These are phyloP conservation scores for Dascyllus trimaculatus DNA, from an alignment of 2,113 vertebrate genomes.

Conservation along the genomic window DNA sequence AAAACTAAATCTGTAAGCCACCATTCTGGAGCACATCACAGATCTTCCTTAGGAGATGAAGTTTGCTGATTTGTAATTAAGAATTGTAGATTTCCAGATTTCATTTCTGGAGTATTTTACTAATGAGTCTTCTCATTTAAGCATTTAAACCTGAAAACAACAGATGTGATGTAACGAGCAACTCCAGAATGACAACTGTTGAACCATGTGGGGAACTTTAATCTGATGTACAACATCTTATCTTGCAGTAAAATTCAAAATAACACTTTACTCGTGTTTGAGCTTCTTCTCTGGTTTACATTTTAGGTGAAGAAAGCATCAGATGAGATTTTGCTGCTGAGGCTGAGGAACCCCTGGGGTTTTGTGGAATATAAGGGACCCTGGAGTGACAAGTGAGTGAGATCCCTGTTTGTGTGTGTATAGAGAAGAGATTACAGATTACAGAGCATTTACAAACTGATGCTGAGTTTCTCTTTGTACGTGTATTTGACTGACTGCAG, in stretches of 20 bases:
- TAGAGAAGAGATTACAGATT: neutral
- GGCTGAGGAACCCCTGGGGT: slow-evolving; percentile 88
- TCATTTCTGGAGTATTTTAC: no score
- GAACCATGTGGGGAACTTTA: no score
- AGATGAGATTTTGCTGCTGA: slow-evolving; percentile 76
- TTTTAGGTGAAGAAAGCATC: slow-evolving; percentile 74
- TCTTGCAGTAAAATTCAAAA: neutral
- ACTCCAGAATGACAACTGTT: no score
- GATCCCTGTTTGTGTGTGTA: neutral
- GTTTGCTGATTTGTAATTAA: no score
- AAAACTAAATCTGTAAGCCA: neutral
- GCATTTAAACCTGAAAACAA: no score
- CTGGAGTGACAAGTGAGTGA: slow-evolving; percentile 87
- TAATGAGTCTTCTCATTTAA: no score
- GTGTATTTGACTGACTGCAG: slow-evolving; percentile 63
- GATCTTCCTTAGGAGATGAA: neutral
- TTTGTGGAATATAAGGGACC: slow-evolving; percentile 85
- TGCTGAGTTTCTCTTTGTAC: slow-evolving; percentile 6
- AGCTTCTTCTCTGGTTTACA: slow-evolving; percentile 10
- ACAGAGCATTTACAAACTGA: neutral
- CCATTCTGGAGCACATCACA: neutral
- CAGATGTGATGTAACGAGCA: no score
- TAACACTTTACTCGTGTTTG: neutral
- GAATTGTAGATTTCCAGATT: no score
- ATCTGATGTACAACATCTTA: no score